Conservation (phyloP, 1,140 invertebrate genomes). For the Platyscapa corneri region DNA sequence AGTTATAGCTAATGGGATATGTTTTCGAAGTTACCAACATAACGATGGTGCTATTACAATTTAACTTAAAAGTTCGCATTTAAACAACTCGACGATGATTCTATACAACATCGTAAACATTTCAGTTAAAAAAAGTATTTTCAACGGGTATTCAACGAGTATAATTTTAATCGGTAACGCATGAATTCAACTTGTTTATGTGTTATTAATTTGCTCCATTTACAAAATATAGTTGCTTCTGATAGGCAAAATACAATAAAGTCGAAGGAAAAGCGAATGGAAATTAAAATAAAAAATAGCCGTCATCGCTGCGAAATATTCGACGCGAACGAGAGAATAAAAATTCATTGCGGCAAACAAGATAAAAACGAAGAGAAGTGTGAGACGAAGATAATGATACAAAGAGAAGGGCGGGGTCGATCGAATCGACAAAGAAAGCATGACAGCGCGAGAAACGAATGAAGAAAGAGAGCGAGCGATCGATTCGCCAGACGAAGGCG, state of each 20-base stretch:
- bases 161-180: background rate
- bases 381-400: slow-evolving; percentile 39
- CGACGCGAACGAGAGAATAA: no score
- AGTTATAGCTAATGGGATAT: no score
- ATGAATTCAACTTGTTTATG: background rate
- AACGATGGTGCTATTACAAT: no score
- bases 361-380: slow-evolving; percentile 26
- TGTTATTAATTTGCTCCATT: background rate
- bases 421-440: slow-evolving; percentile 18
- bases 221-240: background rate
- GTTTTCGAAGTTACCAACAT: no score
- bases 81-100: background rate
- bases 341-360: background rate
- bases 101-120: background rate
- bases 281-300: slow-evolving; percentile 13
- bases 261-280: background rate
- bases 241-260: background rate
- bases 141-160: background rate
- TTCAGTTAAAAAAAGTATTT: background rate
- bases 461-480: slow-evolving; percentile 8
- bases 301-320: background rate
- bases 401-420: slow-evolving; percentile 37
- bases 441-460: background rate
- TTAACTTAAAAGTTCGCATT: no score
- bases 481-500: background rate